Evolutionary conservation across 1,140 invertebrate genomes (phyloP), one percentile per base, ranked within the genome.

Genomic region (Leguminivora glycinivorella): DNA sequence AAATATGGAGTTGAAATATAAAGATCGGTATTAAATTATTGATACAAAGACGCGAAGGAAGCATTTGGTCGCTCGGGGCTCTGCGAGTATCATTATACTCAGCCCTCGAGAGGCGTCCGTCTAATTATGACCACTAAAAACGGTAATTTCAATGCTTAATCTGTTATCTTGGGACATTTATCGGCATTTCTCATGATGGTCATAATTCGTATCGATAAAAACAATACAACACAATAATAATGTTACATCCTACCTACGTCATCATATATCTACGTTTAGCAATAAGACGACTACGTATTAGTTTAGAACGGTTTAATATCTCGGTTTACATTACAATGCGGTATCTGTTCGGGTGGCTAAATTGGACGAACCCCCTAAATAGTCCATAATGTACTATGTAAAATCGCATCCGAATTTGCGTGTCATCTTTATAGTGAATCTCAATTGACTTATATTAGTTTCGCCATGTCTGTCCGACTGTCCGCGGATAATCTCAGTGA

Each of bases 51-150:
- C 47, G 66, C 69, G 47, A 63, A 70, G 25, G 31, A 67, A 67
- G 60, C 66, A 68, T 60, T 56, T 63, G 14, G 68, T 60, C 69
- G 66, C 72, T 70, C 17, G 9, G 26, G 47, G 69, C 69, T 24
- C 58, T 34, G 52, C 40, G 58, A 66, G 29, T 43, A 70, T 63
- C 26, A 68, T 70, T 68, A 75, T 73, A 72, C 69, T 73, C 67
- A 71, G 60, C 69, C 69, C 58, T 71, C 66, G 56, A 67, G 71
- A 69, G 63, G 60, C 67, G 70, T 47, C 67, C 73, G 67, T 74
- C 77, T 75, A 76, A 78, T 76, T 78, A 78, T 72, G 69, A 71
- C 68, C 77, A 75, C 72, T 77, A 75, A 79, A 79, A 79, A 77
- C 75, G 72, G 75, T 75, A 72, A 79, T 77, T 79, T 77, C 56